These are phyloP conservation scores for Pseudotriccus pelzelni DNA, from an alignment of 2,797 vertebrate species.

Conservation along the genomic window DNA sequence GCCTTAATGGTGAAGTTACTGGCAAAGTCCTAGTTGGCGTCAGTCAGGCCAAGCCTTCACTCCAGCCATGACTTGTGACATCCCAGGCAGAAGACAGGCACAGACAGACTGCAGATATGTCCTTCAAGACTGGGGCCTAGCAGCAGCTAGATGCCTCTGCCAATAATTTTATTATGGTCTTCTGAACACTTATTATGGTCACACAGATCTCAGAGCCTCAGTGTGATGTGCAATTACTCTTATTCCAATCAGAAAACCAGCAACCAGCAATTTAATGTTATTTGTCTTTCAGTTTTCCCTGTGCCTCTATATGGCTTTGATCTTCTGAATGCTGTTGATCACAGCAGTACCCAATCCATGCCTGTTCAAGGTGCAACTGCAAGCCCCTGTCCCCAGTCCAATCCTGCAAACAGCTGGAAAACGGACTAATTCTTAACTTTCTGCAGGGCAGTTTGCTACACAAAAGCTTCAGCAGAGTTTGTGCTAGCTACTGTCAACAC, in stretches of 20 bases:
- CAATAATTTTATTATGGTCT: neutral
- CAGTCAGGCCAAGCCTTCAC: neutral
- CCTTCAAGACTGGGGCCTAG: neutral
- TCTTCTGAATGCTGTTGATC: neutral
- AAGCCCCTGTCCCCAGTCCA: neutral
- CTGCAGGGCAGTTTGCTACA: neutral
- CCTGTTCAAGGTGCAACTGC: neutral
- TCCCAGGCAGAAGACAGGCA: neutral
- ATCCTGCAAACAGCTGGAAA: neutral
- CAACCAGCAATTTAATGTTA: neutral
- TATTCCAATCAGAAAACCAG: neutral
- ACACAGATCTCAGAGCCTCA: neutral
- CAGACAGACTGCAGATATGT: neutral
- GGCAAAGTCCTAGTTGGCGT: neutral
- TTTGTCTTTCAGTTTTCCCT: neutral
- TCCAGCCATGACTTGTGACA: neutral
- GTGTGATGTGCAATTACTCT: neutral
- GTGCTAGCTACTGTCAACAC: neutral
- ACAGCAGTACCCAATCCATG: rapidly evolving
- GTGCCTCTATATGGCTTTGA: neutral
- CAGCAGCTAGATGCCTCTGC: neutral
- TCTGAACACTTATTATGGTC: neutral
- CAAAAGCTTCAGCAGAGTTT: neutral
- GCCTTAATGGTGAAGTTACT: neutral
- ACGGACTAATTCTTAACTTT: neutral